Base-by-base conservation (phyloP, 2,113 vertebrate genomes). In the Corythornis vintsioides region DNA sequence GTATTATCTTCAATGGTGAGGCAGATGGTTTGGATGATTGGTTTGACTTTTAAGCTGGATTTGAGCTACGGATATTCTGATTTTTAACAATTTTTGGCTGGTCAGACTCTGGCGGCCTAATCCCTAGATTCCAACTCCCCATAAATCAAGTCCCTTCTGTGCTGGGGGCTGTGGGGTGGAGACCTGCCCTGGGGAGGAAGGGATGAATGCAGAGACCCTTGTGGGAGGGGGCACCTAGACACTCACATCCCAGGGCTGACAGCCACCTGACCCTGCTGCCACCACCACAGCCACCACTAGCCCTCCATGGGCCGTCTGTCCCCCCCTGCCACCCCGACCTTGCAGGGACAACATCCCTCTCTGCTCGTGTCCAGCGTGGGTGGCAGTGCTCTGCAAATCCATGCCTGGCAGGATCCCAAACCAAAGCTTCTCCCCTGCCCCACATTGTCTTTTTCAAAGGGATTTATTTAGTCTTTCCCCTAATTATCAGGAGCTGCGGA, bases 31-130 rank as follows among this genome's bases (percentile, higher is more conserved):
- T 95, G 89, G 83, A 83, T 95, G 94, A 96, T 95, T 97, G 94
- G 95, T 95, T 97, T 95, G 95, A 95, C 87, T 96, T 93, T 93
- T 96, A 96, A 97, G 91, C 94, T 97, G 95, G 95, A 96, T 97
- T 97, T 96, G 85, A 86, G 94, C 77, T 94, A 90, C 47, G 56
- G 94, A 96, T 93, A 95, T 95, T 95, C 88, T 88, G 84, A 95
- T 93, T 96, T 95, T 94, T 91, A 94, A 88, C 90, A 86, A 94
- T 93, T 95, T 95, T 94, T 92, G 94, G 92, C 91, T 91, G 92
- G 91, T 81, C 94, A 85, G 83, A 76, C 89, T 53, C 89, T 0
- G 42, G 85, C 43, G 0, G 52, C 0, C 1, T 96, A 97, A 97
- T 96, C 95, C 83, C 24, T 67, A 56, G 75, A 42, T 89, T 86